A percentile compares a stretch with the other conserved stretches of the same genome.
These are phyloP conservation scores for Callyntrura sp. DNA, from an alignment of 2,888 invertebrate species.

Conservation along the genomic window DNA sequence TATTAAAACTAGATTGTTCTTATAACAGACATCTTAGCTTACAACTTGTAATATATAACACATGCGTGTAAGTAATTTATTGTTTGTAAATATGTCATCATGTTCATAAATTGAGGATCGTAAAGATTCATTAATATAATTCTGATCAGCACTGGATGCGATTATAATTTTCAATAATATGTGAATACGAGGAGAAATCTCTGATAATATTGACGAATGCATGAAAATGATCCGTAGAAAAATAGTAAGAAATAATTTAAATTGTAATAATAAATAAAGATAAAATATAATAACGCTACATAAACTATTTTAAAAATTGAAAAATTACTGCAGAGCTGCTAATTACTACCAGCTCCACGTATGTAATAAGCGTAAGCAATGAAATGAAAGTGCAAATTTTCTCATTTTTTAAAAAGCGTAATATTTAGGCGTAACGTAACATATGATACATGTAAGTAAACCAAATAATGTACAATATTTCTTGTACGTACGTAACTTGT, in stretches of 20 bases:
- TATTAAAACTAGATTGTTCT: constrained; percentile 10
- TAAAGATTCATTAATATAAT: constrained; percentile 46
- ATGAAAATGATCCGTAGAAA: background rate
- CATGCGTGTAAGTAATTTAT: constrained; percentile 14
- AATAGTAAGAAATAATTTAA: background rate
- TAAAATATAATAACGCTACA: background rate
- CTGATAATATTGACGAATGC: constrained; percentile 25
- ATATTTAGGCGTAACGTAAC: constrained; percentile 13
- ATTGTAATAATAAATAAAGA: no score
- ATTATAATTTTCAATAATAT: background rate
- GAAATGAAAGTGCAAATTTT: constrained; percentile 77
- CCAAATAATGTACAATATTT: constrained; percentile 60
- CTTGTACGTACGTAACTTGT: constrained; percentile 55
- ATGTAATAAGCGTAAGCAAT: constrained; percentile 72
- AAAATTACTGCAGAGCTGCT: constrained; percentile 49
- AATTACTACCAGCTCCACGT: constrained; percentile 41
- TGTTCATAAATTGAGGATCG: constrained; percentile 56
- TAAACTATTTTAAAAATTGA: constrained; percentile 21
- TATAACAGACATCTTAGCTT: constrained; percentile 4
- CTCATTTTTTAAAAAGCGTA: constrained; percentile 71
- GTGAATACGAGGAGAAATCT: no score
- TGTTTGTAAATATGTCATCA: constrained; percentile 35
- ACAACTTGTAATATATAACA: background rate
- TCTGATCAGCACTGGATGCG: constrained; percentile 72
- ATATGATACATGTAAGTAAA: constrained; percentile 23